Percentiles rank a stretch among this genome's conserved stretches.
These are phyloP conservation scores for Drosophila melanica DNA, from an alignment of 1,140 invertebrate genomes.

Conservation along the genomic window DNA sequence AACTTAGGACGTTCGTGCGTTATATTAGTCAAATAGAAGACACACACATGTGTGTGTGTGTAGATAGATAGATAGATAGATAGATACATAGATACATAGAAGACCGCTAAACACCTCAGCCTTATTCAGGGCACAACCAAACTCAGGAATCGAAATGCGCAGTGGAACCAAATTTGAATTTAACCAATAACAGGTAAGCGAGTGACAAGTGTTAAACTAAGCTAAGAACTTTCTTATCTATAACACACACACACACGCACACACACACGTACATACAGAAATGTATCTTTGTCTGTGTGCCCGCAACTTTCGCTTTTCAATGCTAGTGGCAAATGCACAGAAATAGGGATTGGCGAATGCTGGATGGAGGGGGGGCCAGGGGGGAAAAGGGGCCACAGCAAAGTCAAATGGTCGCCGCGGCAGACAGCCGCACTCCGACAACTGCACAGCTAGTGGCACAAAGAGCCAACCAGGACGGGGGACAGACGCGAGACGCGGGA, in stretches of 20 bases:
- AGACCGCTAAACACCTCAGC: conserved; percentile 26
- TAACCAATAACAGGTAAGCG: conserved; percentile 42
- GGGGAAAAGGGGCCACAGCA: conserved; percentile 5
- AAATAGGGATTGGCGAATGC: background rate
- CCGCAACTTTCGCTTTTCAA: conserved; percentile 29
- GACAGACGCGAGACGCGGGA: too few species aligned
- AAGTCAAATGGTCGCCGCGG: conserved; percentile 40
- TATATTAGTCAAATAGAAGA: background rate
- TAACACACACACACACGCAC: background rate
- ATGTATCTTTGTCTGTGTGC: background rate
- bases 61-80: background rate
- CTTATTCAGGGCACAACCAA: conserved; percentile 1
- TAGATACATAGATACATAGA: background rate
- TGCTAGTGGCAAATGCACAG: conserved; percentile 1
- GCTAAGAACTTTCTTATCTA: background rate
- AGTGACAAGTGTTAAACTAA: conserved; percentile 13
- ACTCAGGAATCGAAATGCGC: conserved; percentile 7
- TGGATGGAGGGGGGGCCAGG: background rate
- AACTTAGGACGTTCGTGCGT: conserved; percentile 25
- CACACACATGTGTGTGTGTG: background rate
- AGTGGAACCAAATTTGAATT: background rate
- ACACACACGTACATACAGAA: conserved; percentile 4
- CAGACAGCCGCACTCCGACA: background rate
- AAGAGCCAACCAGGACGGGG: background rate
- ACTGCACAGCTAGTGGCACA: background rate